Evolutionary conservation across 2,888 invertebrate species (phyloP).

Genomic region (Mythimna loreyi): DNA sequence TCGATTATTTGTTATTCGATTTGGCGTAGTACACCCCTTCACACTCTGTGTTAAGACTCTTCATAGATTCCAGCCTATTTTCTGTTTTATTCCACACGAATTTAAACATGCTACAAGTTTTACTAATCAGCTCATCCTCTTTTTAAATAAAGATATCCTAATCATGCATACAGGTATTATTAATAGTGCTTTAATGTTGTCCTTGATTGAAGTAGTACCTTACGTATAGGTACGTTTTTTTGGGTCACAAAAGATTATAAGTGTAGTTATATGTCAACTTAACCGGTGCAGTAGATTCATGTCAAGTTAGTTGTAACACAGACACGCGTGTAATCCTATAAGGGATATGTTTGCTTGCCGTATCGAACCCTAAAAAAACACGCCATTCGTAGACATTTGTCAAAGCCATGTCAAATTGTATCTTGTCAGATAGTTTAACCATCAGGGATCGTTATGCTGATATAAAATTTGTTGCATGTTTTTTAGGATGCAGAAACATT

Average conservation of each 20-base stretch:
- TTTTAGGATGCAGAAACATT: conserved; percentile 8
- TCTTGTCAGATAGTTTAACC: conserved; percentile 1
- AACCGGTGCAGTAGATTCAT: neutral
- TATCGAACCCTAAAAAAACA: neutral
- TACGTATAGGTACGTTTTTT: too few relatives aligned
- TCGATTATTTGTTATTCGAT: too few relatives aligned
- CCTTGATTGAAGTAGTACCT: neutral
- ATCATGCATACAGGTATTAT: too few relatives aligned
- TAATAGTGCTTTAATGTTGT: neutral
- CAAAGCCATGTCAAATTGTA: conserved; percentile 13
- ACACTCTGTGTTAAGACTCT: neutral
- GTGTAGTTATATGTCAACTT: neutral
- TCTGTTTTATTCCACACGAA: neutral
- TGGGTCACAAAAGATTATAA: neutral
- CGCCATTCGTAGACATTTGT: neutral
- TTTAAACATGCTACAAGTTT: conserved; percentile 56
- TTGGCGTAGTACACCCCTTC: too few relatives aligned
- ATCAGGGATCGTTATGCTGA: neutral
- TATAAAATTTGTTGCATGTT: conserved; percentile 53
- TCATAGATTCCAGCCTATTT: conserved; percentile 48
- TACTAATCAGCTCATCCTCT: conserved; percentile 15
- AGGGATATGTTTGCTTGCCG: neutral
- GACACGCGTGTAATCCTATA: neutral
- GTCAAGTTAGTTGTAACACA: neutral
- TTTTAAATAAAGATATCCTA: neutral